Evolutionary conservation across 2,888 invertebrate genomes (phyloP), one percentile per base, ranked within the genome.

Genomic region (Agrypnus murinus): DNA sequence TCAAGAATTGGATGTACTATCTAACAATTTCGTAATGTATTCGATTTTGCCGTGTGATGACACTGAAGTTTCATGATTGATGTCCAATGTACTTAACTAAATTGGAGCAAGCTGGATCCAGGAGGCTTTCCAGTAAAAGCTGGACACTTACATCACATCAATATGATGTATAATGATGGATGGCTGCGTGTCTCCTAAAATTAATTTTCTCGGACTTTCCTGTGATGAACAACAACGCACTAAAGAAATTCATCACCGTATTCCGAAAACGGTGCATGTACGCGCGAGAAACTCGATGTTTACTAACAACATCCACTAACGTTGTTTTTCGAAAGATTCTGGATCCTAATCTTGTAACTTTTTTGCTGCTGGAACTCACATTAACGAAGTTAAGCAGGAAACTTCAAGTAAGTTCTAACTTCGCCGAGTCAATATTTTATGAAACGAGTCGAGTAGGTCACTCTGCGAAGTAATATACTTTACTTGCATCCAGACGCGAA

Each of bases 111-210:
- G 65, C 60, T 71, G 62, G 43, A 71, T 73, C 65, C 60, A 65
- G 57, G 59, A 59, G 64, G 59, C 55, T 46, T 67, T 46, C 57
- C 17, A 55, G 59, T 64, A 64, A 62, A 62, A 66, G 55, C 73
- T 67, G 73, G 70, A 73, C 73, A 68, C 73, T 73, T 69, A 69
- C 60, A 65, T 68, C 60, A 68, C 67, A 67, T 71, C 67, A 65
- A 67, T 71, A 71, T 73, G 73, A 73, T 73, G 64, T 73, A 73
- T 73, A 70, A 71, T 73, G 73, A 73, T 73, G 67, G 70, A 73
- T 73, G 53, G 66, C 57, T 55, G 48, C 65, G 53, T 36, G 59
- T 70, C 65, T 65, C 45, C 57, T 57, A 46, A 65, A 72, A 70
- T 72, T 72, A 72, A 72, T 72, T 66, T 69, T 59, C 65, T 60